Evolutionary conservation across 2,113 vertebrate genomes (phyloP), one percentile per base, ranked within the genome.

Genomic region (Empidonax alnorum): DNA sequence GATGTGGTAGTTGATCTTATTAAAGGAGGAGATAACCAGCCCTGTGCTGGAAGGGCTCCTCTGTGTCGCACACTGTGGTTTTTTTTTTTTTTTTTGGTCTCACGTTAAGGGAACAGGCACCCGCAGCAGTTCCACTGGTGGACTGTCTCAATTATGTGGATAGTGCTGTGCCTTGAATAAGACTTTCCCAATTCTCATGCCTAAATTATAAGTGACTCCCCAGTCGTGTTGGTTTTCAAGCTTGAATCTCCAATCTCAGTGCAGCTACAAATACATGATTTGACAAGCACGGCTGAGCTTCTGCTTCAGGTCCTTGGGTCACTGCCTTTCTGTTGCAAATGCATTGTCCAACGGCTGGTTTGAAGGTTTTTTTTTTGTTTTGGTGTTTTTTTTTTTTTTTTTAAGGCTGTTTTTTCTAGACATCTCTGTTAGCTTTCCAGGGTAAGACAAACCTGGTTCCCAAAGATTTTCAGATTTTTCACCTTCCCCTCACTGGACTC

Each of bases 261-360:
- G 86, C 86, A 86, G 89, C 39, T 63, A n/a, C 83, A 87, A 90
- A 84, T 56, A 72, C 47, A 89, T 16, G 10, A 47, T 92, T 84
- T 90, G 84, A 59, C 80, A 93, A 68, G 94, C 94, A 84, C 14
- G 84, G 65, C 86, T 90, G 91, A 92, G 80, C 94, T 89, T 71
- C 94, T 89, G 79, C 83, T 58, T 86, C 82, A 17, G 85, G 68
- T 87, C 72, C 37, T 55, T 49, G 82, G 72, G 90, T 96, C 90
- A 77, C 72, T 84, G 72, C 79, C 27, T 77, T 81, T 86, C 84
- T n/a, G 21, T 59, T 74, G 75, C 37, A 91, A 85, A 77, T 10
- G 16, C 39, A 9, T 30, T 94, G 87, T 71, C 89, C 72, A 59
- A 0, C 0, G 3, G 33, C 33, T 66, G 72, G 58, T 71, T 33